A percentile compares a stretch with the other conserved stretches of the same genome.
phyloP scores from a whole-genome alignment of 2,797 vertebrate genomes.

The Telmatherina bonti region DNA sequence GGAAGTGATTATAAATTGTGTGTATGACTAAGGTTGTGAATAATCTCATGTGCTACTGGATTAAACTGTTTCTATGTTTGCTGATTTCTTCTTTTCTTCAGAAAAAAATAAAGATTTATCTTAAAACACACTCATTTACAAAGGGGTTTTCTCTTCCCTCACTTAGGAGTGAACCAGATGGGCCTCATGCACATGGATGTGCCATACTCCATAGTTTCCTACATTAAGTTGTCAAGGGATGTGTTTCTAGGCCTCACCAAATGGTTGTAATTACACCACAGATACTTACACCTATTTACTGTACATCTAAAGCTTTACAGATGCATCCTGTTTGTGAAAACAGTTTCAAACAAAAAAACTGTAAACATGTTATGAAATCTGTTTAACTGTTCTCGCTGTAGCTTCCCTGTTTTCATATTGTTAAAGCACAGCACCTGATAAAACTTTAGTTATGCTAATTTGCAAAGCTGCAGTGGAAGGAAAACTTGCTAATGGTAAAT shows the following conservation, averaged over 20 bases:
- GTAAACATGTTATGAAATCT: slow-evolving; percentile 46
- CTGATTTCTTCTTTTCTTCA: neutral
- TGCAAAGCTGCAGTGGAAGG: neutral
- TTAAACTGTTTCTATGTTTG: slow-evolving; percentile 27
- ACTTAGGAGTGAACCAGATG: slow-evolving; percentile 54
- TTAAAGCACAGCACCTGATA: neutral
- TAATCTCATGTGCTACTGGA: neutral
- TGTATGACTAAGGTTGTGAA: slow-evolving; percentile 19
- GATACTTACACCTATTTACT: slow-evolving; percentile 78
- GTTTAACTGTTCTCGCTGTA: slow-evolving; percentile 17
- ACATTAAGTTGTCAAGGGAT: slow-evolving; percentile 67
- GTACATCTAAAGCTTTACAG: slow-evolving; percentile 71
- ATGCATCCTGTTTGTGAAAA: slow-evolving; percentile 59
- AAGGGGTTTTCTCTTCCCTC: slow-evolving; percentile 23
- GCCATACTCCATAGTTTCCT: slow-evolving; percentile 43
- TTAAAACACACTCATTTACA: slow-evolving; percentile 18
- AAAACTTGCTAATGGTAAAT: neutral
- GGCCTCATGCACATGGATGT: slow-evolving; percentile 47
- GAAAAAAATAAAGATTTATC: slow-evolving; percentile 17
- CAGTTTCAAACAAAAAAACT: slow-evolving; percentile 36
- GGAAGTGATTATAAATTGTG: slow-evolving; percentile 50
- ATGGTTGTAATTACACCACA: slow-evolving; percentile 81
- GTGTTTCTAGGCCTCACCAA: slow-evolving; percentile 65
- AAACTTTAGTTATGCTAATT: neutral
- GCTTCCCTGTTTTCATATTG: neutral